Percentiles rank a stretch among this genome's conserved stretches.
phyloP scores from a whole-genome alignment of 2,888 invertebrate genomes.

The Platycnemis pennipes region DNA sequence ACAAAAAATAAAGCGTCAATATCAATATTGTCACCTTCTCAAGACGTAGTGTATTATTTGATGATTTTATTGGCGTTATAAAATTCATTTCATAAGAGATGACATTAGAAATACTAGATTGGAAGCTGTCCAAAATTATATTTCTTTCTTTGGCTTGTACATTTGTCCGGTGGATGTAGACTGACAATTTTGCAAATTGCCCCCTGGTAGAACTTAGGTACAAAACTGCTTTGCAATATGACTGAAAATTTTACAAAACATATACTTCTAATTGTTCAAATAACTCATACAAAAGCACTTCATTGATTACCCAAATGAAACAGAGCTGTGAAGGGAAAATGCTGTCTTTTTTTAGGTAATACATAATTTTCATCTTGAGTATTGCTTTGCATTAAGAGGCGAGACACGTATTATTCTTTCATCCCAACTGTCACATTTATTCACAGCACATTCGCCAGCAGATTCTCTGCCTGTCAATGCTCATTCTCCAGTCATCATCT shows the following conservation, averaged over 20 bases:
- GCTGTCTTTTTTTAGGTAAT: slow-evolving; percentile 63
- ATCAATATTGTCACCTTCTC: neutral
- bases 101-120: slow-evolving; percentile 48
- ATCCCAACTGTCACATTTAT: slow-evolving; percentile 55
- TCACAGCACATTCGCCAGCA: slow-evolving; percentile 60
- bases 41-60: neutral
- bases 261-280: slow-evolving; percentile 49
- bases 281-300: slow-evolving; percentile 61
- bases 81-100: neutral
- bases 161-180: slow-evolving; percentile 33
- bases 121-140: slow-evolving; percentile 39
- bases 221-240: slow-evolving; percentile 34
- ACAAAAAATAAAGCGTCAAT: neutral
- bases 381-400: slow-evolving; percentile 62
- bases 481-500: slow-evolving; percentile 97
- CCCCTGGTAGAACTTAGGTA: slow-evolving; percentile 30
- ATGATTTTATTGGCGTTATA: slow-evolving; percentile 31
- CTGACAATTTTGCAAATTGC: slow-evolving; percentile 12
- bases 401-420: slow-evolving; percentile 49
- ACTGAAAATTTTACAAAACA: slow-evolving; percentile 58
- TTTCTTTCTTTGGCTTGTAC: slow-evolving; percentile 33
- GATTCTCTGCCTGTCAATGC: slow-evolving; percentile 12
- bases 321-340: slow-evolving; percentile 51
- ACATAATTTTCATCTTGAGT: slow-evolving; percentile 54
- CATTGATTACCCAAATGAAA: slow-evolving; percentile 62